phyloP scores from a whole-genome alignment of 2,888 invertebrate genomes.

The Phaedon cochleariae region DNA sequence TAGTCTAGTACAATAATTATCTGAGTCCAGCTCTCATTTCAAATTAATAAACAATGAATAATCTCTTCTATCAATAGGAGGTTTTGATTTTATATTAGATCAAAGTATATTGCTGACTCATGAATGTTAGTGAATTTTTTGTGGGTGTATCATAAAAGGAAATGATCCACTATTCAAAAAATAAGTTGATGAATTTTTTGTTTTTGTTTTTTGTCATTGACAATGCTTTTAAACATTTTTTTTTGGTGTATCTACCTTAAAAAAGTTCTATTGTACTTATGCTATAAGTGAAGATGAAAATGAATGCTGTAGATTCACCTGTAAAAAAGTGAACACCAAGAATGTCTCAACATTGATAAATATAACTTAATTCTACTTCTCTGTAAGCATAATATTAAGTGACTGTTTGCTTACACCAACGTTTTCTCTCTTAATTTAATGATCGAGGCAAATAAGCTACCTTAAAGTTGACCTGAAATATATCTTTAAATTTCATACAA shows the following conservation, averaged over 20 bases:
- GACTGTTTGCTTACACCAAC: conserved; percentile 22
- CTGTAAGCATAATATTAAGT: conserved; percentile 25
- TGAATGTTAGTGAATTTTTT: no score
- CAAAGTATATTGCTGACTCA: no score
- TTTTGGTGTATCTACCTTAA: conserved; percentile 24
- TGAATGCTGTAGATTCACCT: conserved; percentile 21
- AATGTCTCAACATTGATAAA: conserved; percentile 25
- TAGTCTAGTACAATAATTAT: no score
- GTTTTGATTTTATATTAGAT: no score
- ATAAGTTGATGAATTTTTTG: no score
- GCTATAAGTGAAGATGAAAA: conserved; percentile 26
- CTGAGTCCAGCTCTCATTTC: no score
- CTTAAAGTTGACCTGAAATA: conserved; percentile 15
- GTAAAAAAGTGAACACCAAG: conserved; percentile 30
- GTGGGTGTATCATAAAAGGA: no score
- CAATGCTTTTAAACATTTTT: no score
- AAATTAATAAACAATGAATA: no score
- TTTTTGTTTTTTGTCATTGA: background rate
- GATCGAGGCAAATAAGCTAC: conserved; percentile 14
- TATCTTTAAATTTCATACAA: conserved; percentile 25
- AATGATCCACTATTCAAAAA: no score
- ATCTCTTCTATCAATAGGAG: no score
- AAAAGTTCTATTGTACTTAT: conserved; percentile 23
- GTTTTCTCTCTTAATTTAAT: conserved; percentile 12
- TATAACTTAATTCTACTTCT: conserved; percentile 20